Percentiles rank a stretch among this genome's conserved stretches.
Conservation (phyloP, 2,888 invertebrate species). For the Xanthostigma xanthostigma region DNA sequence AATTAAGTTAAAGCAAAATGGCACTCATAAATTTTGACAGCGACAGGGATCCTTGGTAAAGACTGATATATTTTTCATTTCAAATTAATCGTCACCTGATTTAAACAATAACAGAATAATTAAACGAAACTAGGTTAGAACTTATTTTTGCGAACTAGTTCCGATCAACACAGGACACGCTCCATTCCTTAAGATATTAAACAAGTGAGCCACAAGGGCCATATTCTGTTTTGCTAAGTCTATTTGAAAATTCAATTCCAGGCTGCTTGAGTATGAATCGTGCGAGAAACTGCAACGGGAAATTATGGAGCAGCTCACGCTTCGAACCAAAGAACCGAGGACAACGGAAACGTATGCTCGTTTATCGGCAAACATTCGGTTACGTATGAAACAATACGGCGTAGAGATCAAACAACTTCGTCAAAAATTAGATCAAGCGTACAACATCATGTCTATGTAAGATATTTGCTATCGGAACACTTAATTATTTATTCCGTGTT, state of each 20-base stretch:
- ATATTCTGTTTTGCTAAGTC: too few relatives aligned
- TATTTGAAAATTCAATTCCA: conserved; percentile 18
- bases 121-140: too few relatives aligned
- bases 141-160: too few relatives aligned
- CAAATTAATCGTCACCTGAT: too few relatives aligned
- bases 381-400: conserved; percentile 44
- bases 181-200: too few relatives aligned
- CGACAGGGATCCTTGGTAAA: conserved; percentile 33
- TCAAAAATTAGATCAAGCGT: conserved; percentile 35
- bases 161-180: too few relatives aligned
- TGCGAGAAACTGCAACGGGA: conserved; percentile 47
- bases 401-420: conserved; percentile 42
- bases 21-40: conserved; percentile 30
- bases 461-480: neutral
- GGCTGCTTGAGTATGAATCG: conserved; percentile 49
- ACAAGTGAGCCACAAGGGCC: too few relatives aligned
- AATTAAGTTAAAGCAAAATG: conserved; percentile 21
- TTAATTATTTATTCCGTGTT: too few relatives aligned
- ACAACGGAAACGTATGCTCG: conserved; percentile 39
- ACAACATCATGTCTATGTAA: conserved; percentile 30
- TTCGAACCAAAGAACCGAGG: conserved; percentile 35
- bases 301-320: conserved; percentile 43
- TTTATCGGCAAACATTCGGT: conserved; percentile 40
- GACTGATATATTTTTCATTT: too few relatives aligned
- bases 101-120: too few relatives aligned